Conservation (phyloP, 2,797 vertebrate species). For the Halcyon badia region DNA sequence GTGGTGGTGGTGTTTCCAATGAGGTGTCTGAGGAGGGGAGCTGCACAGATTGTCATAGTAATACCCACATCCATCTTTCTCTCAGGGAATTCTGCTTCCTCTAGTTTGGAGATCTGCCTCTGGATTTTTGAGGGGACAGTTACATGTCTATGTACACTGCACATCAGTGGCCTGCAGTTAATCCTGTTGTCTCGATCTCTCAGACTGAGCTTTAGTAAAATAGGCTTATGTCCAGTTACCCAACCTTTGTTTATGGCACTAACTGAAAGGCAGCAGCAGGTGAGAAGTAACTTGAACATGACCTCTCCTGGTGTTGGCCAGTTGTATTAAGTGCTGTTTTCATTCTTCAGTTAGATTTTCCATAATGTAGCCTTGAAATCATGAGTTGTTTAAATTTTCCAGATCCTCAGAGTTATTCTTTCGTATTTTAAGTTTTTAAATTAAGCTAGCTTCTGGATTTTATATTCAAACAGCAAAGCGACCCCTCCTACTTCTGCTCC, state of each 20-base stretch:
- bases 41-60: neutral
- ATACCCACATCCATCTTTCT: neutral
- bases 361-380: constrained; percentile 33
- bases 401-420: constrained; percentile 20
- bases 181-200: neutral
- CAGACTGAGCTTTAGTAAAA: neutral
- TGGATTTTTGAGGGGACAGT: neutral
- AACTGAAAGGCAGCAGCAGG: neutral
- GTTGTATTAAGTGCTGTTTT: constrained; percentile 36
- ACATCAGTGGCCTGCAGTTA: neutral
- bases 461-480: constrained; percentile 10
- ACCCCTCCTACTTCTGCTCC: constrained; percentile 41
- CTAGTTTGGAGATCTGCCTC: neutral
- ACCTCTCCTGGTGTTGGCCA: neutral
- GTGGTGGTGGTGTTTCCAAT: neutral
- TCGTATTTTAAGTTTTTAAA: constrained; percentile 55
- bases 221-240: neutral
- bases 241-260: neutral
- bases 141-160: neutral
- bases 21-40: neutral
- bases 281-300: neutral
- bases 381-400: constrained; percentile 23
- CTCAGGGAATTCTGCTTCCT: neutral
- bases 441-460: constrained; percentile 23
- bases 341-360: constrained; percentile 38